Percentiles rank a stretch among this genome's conserved stretches.
Evolutionary conservation across 2,888 invertebrate genomes (phyloP).

Genomic region (Nomada goodeniana): DNA sequence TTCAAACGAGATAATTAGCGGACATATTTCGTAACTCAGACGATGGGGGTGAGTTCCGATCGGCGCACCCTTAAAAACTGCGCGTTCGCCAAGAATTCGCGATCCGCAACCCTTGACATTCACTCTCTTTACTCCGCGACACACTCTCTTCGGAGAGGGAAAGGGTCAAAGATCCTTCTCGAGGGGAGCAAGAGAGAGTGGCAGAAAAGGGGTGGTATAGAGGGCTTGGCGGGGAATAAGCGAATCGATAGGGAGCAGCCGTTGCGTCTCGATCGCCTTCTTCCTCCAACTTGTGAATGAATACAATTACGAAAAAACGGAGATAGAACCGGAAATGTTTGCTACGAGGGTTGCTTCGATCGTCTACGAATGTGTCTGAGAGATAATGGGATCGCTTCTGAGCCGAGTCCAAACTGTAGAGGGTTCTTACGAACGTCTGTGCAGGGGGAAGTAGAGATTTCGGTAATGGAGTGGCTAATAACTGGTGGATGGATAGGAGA

Average conservation of each 20-base stretch:
- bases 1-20: background rate
- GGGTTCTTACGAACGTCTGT: too few species aligned
- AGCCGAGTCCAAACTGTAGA: slow-evolving; percentile 12
- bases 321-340: background rate
- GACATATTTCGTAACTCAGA: background rate
- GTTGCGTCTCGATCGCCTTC: slow-evolving; percentile 70
- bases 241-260: slow-evolving; percentile 74
- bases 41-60: background rate
- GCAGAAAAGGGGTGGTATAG: slow-evolving; percentile 57
- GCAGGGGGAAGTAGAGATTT: background rate
- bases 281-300: slow-evolving; percentile 69
- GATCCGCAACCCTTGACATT: slow-evolving; percentile 55
- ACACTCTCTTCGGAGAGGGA: background rate
- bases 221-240: slow-evolving; percentile 44
- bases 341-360: slow-evolving; percentile 1
- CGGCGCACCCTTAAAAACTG: slow-evolving; percentile 1
- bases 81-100: slow-evolving; percentile 26
- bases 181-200: background rate
- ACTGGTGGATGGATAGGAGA: too few species aligned
- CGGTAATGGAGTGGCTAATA: background rate
- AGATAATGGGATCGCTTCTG: slow-evolving; percentile 1
- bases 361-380: background rate
- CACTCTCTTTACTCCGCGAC: slow-evolving; percentile 23
- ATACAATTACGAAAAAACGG: slow-evolving; percentile 42
- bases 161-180: slow-evolving; percentile 56